Conservation (phyloP, 2,113 vertebrate species). For the Gila orcuttii region DNA sequence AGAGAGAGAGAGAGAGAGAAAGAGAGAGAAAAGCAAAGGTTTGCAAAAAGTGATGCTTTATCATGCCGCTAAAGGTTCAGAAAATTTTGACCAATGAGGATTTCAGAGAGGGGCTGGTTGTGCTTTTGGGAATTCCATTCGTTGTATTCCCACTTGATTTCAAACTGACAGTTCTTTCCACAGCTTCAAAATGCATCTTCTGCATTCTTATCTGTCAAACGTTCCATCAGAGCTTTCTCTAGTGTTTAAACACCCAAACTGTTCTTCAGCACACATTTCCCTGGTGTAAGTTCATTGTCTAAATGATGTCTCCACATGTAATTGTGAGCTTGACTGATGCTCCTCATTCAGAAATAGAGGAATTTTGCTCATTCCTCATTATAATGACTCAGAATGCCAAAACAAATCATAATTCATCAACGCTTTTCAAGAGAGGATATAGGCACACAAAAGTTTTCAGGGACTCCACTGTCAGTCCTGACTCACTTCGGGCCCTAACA, state of each 20-base stretch:
- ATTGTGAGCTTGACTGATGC: conserved; percentile 18
- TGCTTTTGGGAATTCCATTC: conserved; percentile 1
- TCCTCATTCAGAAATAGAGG: background rate
- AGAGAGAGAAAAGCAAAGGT: background rate
- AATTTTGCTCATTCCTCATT: background rate
- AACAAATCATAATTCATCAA: background rate
- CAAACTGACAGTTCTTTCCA: conserved; percentile 16
- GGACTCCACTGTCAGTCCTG: background rate
- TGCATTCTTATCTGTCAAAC: background rate
- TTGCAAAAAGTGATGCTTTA: background rate
- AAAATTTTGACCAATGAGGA: background rate
- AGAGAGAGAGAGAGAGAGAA: too few relatives aligned
- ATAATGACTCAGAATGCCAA: conserved; percentile 6
- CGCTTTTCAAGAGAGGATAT: background rate
- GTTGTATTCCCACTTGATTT: background rate
- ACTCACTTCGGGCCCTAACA: too few relatives aligned
- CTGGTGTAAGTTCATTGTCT: conserved; percentile 2
- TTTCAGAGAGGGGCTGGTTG: background rate
- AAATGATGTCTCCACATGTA: conserved; percentile 15
- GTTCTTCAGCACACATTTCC: conserved; percentile 13
- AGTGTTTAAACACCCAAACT: conserved; percentile 16
- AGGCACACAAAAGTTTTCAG: background rate
- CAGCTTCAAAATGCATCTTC: conserved; percentile 12
- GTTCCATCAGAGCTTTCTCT: background rate
- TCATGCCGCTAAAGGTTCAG: background rate